These are phyloP conservation scores for Thelaira solivaga DNA, from an alignment of 2,888 invertebrate genomes.

Conservation along the genomic window DNA sequence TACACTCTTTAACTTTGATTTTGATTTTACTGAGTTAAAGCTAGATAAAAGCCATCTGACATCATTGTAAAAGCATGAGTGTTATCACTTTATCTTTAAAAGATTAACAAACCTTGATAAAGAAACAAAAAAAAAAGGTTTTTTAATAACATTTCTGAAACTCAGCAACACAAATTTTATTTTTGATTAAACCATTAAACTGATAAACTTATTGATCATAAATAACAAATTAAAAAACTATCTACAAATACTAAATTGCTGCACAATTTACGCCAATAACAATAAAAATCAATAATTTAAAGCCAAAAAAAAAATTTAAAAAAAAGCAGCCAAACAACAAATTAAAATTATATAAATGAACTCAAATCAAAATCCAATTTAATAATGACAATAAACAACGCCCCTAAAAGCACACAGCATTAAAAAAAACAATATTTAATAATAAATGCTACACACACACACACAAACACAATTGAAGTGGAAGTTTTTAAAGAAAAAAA, in stretches of 20 bases:
- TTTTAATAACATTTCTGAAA: not conserved
- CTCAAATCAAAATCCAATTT: constrained; percentile 46
- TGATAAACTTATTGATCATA: constrained; percentile 33
- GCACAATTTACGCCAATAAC: too few relatives aligned
- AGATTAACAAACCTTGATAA: too few relatives aligned
- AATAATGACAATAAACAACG: constrained; percentile 35
- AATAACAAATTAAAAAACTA: constrained; percentile 21
- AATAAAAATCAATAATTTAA: constrained; percentile 3
- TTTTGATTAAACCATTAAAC: constrained; percentile 40
- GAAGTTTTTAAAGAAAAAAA: not conserved
- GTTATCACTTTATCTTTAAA: too few relatives aligned
- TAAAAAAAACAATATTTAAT: not conserved
- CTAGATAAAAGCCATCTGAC: too few relatives aligned
- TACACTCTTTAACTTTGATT: too few relatives aligned
- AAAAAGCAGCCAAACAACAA: not conserved
- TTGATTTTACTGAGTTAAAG: too few relatives aligned
- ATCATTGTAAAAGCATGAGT: too few relatives aligned
- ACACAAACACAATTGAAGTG: not conserved
- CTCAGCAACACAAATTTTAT: too few relatives aligned
- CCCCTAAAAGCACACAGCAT: constrained; percentile 30
- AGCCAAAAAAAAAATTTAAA: not conserved
- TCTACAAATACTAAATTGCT: not conserved
- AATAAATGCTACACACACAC: not conserved
- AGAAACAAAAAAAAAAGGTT: too few relatives aligned
- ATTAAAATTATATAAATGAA: constrained; percentile 30